A percentile compares a stretch with the other conserved stretches of the same genome.
These are phyloP conservation scores for Crotalus horridus DNA, from an alignment of 2,113 vertebrate species.

Conservation along the genomic window DNA sequence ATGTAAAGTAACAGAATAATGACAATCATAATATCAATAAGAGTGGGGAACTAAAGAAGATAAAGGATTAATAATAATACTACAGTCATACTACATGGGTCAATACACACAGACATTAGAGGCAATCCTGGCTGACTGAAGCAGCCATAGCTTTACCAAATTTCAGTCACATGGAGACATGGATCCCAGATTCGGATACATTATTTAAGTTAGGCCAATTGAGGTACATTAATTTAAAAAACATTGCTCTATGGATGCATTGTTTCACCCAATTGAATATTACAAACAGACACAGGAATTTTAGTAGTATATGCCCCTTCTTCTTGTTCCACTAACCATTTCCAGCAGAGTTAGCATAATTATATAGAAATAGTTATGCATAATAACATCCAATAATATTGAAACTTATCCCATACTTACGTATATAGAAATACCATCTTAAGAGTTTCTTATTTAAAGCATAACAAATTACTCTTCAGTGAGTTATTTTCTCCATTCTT, in stretches of 20 bases:
- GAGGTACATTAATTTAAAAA: not conserved
- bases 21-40: no score
- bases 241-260: not conserved
- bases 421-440: constrained; percentile 18
- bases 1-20: no score
- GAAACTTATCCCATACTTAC: not conserved
- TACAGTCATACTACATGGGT: no score
- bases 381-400: not conserved
- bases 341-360: not conserved
- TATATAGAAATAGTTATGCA: constrained; percentile 12
- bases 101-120: not conserved
- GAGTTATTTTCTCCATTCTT: not conserved
- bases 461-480: not conserved
- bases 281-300: not conserved
- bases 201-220: not conserved
- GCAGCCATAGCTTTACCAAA: not conserved
- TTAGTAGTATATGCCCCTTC: not conserved
- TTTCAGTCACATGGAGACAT: not conserved
- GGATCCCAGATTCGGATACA: not conserved
- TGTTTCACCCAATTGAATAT: not conserved
- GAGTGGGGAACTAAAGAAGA: no score
- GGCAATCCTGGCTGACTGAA: not conserved
- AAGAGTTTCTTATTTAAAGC: constrained; percentile 31
- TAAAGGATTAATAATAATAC: no score
- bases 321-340: not conserved